These are phyloP conservation scores for Tupaia tana DNA, from an alignment of 2,113 vertebrate species.

Conservation along the genomic window DNA sequence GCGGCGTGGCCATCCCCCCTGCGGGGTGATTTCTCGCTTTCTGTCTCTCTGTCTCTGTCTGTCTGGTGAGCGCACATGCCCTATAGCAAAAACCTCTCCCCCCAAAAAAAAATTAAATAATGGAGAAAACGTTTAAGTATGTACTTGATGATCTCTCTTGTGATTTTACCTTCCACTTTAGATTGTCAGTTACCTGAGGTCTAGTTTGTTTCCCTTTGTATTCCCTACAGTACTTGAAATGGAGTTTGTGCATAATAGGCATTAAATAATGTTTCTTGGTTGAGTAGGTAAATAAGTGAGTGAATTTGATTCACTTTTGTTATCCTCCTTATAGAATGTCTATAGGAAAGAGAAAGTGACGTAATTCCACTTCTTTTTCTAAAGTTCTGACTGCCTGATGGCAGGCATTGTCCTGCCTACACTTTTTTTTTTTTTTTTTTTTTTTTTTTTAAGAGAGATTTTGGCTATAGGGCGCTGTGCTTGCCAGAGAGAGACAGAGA, in stretches of 20 bases:
- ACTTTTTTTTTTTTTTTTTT: too few relatives aligned
- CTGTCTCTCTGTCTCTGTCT: too few relatives aligned
- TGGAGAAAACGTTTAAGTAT: neutral
- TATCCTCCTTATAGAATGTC: slow-evolving; percentile 14
- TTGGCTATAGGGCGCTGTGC: too few relatives aligned
- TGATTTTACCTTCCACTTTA: neutral
- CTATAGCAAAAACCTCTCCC: too few relatives aligned
- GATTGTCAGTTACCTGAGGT: neutral
- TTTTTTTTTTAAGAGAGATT: too few relatives aligned
- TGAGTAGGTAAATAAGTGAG: neutral
- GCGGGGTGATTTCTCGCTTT: too few relatives aligned
- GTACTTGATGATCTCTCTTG: neutral
- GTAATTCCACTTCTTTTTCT: slow-evolving; percentile 10
- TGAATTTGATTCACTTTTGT: neutral
- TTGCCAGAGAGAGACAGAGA: too few relatives aligned
- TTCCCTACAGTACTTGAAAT: neutral
- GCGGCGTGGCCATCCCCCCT: too few relatives aligned
- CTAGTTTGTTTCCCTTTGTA: slow-evolving; percentile 19
- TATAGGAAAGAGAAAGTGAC: neutral
- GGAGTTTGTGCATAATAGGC: neutral
- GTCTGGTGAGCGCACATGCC: too few relatives aligned
- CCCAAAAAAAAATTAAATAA: too few relatives aligned
- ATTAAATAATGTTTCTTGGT: slow-evolving; percentile 25
- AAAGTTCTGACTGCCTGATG: neutral
- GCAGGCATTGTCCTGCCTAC: neutral